A percentile compares a stretch with the other conserved stretches of the same genome.
Evolutionary conservation across 1,140 invertebrate species (phyloP).

Genomic region (Metopolophium dirhodum): DNA sequence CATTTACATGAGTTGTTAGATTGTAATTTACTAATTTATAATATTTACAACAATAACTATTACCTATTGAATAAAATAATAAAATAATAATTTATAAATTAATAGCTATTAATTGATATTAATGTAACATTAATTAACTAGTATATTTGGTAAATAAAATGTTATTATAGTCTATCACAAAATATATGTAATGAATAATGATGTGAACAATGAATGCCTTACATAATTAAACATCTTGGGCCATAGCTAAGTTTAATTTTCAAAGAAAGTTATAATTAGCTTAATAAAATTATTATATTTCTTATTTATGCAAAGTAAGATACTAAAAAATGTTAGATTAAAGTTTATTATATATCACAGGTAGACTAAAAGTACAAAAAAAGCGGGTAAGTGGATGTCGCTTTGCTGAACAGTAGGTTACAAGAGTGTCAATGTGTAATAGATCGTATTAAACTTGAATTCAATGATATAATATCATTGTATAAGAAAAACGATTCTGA

Average conservation of each 20-base stretch:
- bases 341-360: neutral
- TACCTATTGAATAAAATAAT: neutral
- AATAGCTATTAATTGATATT: neutral
- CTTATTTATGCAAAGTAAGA: neutral
- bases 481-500: too few relatives aligned
- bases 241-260: neutral
- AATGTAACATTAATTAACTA: neutral
- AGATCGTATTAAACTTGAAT: too few relatives aligned
- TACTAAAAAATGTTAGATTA: neutral
- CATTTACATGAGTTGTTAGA: neutral
- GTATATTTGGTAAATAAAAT: neutral
- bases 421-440: too few relatives aligned
- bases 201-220: too few relatives aligned
- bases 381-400: too few relatives aligned
- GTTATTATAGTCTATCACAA: neutral
- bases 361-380: neutral
- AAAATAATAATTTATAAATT: neutral
- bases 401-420: too few relatives aligned
- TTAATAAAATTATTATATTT: conserved; percentile 14
- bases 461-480: too few relatives aligned
- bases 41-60: too few relatives aligned
- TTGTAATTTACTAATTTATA: too few relatives aligned
- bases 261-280: neutral
- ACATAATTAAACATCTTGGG: too few relatives aligned
- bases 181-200: neutral